Base-by-base conservation (phyloP, 2,113 vertebrate genomes). In the Stegastes partitus region DNA sequence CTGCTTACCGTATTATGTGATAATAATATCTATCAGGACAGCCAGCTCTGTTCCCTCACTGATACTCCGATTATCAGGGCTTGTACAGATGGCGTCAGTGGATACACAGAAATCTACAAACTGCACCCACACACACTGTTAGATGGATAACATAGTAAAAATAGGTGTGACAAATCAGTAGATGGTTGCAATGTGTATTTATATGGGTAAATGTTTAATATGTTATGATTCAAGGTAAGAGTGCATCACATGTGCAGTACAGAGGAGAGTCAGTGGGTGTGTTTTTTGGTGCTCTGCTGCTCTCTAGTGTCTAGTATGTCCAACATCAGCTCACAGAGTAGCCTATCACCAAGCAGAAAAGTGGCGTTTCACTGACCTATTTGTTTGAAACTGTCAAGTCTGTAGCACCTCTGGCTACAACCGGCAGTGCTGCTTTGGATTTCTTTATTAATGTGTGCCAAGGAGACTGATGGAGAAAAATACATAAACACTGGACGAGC, bases 251-350 rank as follows among this genome's bases (percentile, higher is more conserved):
- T 54, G 22, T 61, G 39, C 49, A 74, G 16, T 25, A 42, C 66
- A 54, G 19, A 53, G 12, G 1, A 14, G 15, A 80, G 25, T 45
- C 49, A 21, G 21, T n/a, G 42, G 19, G 47, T 65, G 6, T 75
- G 19, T 68, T 63, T 59, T 15, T 16, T 58, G 61, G 39, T 61
- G 11, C 54, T 88, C 66, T 87, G 71, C 86, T 90, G 82, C 82
- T 55, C 80, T 83, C 87, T 88, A 72, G 83, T 83, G 76, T 75
- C 55, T 34, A 50, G 23, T 22, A 44, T 54, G 51, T 16, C 8
- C 5, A 58, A 7, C 53, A 25, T 57, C 56, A 50, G 58, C 44
- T 22, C 2, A 16, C 23, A 59, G 26, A 55, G 23, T 21, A 71
- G 50, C 37, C 21, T 22, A 23, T 25, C 28, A 22, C 25, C 15